phyloP scores from a whole-genome alignment of 1,140 invertebrate genomes.

The Lepidurus apus region DNA sequence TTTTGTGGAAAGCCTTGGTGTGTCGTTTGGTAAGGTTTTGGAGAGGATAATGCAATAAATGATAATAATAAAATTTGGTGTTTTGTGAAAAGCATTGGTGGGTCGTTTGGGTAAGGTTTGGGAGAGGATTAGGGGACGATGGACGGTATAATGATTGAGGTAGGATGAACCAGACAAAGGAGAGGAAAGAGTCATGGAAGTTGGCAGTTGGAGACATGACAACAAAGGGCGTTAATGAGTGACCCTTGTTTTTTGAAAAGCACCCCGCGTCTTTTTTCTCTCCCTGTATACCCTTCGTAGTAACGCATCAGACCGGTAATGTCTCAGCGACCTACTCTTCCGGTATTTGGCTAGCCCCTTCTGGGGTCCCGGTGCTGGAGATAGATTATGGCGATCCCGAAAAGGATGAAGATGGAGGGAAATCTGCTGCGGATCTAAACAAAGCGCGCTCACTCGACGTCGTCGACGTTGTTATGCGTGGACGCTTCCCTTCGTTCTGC shows the following conservation, averaged over 20 bases:
- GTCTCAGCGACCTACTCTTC: conserved; percentile 20
- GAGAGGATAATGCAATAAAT: too few relatives aligned
- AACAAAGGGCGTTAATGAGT: conserved; percentile 19
- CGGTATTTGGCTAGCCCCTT: neutral
- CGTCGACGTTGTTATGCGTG: conserved; percentile 14
- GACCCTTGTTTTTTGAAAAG: conserved; percentile 17
- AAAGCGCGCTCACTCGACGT: conserved; percentile 2
- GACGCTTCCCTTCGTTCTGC: conserved; percentile 8
- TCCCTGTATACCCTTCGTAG: neutral
- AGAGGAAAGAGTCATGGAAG: conserved; percentile 13
- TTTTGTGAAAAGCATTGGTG: neutral
- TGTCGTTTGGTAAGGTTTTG: neutral
- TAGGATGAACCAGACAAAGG: neutral
- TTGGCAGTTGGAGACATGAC: conserved; percentile 6
- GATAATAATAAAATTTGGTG: too few relatives aligned
- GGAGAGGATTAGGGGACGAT: neutral
- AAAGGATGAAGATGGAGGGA: neutral
- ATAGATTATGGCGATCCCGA: neutral
- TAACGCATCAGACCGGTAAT: conserved; percentile 19
- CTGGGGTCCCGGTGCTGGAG: neutral
- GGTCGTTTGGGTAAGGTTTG: neutral
- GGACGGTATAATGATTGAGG: neutral
- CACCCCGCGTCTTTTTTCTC: conserved; percentile 1
- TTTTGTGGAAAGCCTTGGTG: neutral
- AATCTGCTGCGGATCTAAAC: neutral